Evolutionary conservation across 2,113 vertebrate genomes (phyloP), one percentile per base, ranked within the genome.

Genomic region (Apaloderma vittatum): DNA sequence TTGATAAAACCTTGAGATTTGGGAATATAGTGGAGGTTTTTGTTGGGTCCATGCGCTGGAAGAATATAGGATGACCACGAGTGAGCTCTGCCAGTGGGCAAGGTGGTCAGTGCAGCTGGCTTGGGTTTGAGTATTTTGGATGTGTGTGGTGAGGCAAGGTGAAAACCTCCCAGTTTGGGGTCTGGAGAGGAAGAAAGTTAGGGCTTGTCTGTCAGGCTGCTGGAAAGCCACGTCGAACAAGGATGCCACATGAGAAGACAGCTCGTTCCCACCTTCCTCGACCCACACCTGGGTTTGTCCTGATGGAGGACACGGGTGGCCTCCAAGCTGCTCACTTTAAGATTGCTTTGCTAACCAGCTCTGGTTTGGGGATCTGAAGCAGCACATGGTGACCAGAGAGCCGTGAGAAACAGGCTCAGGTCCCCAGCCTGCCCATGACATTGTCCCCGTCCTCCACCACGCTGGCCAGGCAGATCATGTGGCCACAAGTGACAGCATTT

Each of bases 281-380:
- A 10, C n/a, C 54, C 43, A 49, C 19, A 36, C 14, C 27, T 72
- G 48, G 18, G 40, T 49, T 88, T 0, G 0, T 72, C 24, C 32
- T 0, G 0, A 19, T 32, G 26, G 32, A 67, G 43, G 24, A 54
- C 16, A 6, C 0, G 0, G 62, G 11, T 32, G 5, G 20, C n/a
- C n/a, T 2, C 0, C 6, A 20, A 19, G 43, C 27, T 74, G 73
- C 49, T 70, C 3, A 4, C 20, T 87, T 30, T 16, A 43, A 40
- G 24, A n/a, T 36, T 1, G 2, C n/a, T 62, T 58, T 92, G 65
- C 40, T 76, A 19, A 36, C 67, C 45, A 45, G 46, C 36, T 15
- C 18, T 15, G 5, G 8, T 8, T 73, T 73, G 62, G 79, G 67
- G n/a, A 36, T 76, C 32, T 72, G 37, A 36, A 88, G 75, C 52